Conservation (phyloP, 2,888 invertebrate genomes). For the Xanthorhoe spadicearia region DNA sequence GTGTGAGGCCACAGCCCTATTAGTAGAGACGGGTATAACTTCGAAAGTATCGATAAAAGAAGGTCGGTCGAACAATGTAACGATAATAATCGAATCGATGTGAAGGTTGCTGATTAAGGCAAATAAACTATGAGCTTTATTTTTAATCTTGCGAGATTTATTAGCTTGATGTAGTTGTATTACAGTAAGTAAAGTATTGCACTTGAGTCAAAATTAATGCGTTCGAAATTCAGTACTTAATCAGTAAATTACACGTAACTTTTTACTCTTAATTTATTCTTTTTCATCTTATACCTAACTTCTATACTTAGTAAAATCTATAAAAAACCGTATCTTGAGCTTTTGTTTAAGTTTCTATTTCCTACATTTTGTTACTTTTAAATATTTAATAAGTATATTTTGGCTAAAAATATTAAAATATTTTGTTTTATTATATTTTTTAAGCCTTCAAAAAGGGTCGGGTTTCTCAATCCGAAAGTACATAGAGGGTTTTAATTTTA, state of each 20-base stretch:
- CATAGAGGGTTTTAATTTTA: too few species aligned
- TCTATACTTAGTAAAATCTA: too few species aligned
- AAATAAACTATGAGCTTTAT: constrained; percentile 11
- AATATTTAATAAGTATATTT: too few species aligned
- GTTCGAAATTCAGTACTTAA: background rate
- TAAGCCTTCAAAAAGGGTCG: too few species aligned
- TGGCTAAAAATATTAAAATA: too few species aligned
- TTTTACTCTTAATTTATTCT: too few species aligned
- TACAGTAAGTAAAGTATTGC: background rate
- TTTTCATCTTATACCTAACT: too few species aligned
- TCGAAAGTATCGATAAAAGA: constrained; percentile 66
- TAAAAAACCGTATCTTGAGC: too few species aligned
- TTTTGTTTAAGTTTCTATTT: too few species aligned
- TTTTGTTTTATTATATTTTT: too few species aligned
- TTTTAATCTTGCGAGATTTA: constrained; percentile 25
- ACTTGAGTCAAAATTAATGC: background rate
- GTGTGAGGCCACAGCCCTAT: constrained; percentile 63
- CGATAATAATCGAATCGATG: constrained; percentile 42
- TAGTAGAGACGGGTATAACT: constrained; percentile 58
- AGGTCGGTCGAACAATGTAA: constrained; percentile 61
- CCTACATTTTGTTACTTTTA: too few species aligned
- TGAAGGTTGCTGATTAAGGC: constrained; percentile 33
- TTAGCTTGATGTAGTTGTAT: background rate
- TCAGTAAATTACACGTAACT: background rate
- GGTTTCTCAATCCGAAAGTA: too few species aligned